These are phyloP conservation scores for Syngnathoides biaculeatus DNA, from an alignment of 2,113 vertebrate genomes.

Conservation along the genomic window DNA sequence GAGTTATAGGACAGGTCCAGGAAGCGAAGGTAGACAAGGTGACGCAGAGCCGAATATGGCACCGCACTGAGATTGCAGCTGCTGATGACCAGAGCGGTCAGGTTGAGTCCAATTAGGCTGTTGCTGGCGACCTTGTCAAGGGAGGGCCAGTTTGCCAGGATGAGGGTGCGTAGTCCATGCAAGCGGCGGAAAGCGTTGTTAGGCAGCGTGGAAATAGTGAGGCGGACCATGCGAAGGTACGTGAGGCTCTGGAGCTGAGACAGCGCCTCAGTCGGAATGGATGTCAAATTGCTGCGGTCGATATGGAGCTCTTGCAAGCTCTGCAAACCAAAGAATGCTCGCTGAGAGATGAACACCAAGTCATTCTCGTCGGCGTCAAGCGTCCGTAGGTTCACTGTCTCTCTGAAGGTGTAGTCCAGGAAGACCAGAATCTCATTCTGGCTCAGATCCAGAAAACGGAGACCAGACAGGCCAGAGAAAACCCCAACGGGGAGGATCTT, in stretches of 20 bases:
- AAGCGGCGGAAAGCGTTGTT: slow-evolving; percentile 76
- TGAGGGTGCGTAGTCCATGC: slow-evolving; percentile 71
- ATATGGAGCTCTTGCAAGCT: slow-evolving; percentile 76
- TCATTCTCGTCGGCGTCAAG: slow-evolving; percentile 79
- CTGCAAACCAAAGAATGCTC: slow-evolving; percentile 78
- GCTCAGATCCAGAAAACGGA: slow-evolving; percentile 79
- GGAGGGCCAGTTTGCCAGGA: slow-evolving; percentile 78
- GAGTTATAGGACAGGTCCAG: slow-evolving; percentile 88
- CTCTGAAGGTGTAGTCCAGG: slow-evolving; percentile 82
- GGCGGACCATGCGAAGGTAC: slow-evolving; percentile 70
- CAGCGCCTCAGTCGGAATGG: slow-evolving; percentile 78
- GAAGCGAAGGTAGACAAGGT: slow-evolving; percentile 76
- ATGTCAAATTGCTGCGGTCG: slow-evolving; percentile 83
- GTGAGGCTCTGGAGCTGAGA: slow-evolving; percentile 75
- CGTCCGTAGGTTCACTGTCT: slow-evolving; percentile 71
- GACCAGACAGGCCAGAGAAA: slow-evolving; percentile 76
- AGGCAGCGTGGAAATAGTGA: slow-evolving; percentile 73
- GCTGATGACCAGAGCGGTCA: slow-evolving; percentile 80
- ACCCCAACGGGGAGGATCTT: slow-evolving; percentile 82
- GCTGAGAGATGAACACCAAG: slow-evolving; percentile 80
- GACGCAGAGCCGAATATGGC: slow-evolving; percentile 78
- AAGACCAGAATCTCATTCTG: slow-evolving; percentile 87
- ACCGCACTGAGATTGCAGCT: slow-evolving; percentile 78
- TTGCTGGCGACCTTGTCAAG: slow-evolving; percentile 73
- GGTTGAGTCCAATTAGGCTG: slow-evolving; percentile 80